These are phyloP conservation scores for Kryphioiulus occultus DNA, from an alignment of 2,888 invertebrate species.

Conservation along the genomic window DNA sequence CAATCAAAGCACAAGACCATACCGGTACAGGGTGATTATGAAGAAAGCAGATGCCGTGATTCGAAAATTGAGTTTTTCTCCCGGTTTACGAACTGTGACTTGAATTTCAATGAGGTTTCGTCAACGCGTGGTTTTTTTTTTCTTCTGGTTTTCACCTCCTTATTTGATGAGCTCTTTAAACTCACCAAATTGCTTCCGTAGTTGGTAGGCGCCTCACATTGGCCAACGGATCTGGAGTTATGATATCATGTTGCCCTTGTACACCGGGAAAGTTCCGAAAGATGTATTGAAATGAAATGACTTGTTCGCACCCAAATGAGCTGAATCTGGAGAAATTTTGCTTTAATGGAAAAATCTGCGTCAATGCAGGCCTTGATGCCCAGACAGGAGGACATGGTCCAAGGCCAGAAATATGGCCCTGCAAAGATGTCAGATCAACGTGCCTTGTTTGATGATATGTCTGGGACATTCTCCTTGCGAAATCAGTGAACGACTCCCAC, in stretches of 20 bases:
- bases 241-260: neutral
- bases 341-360: neutral
- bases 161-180: constrained; percentile 28
- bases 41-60: neutral
- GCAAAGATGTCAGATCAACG: neutral
- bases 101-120: neutral
- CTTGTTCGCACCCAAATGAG: neutral
- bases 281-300: constrained; percentile 2
- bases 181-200: constrained; percentile 1
- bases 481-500: neutral
- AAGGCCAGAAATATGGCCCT: neutral
- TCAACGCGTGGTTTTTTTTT: neutral
- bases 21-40: neutral
- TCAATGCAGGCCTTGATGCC: neutral
- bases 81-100: neutral
- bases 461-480: neutral
- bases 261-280: neutral
- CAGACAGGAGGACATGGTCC: neutral
- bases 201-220: constrained; percentile 18
- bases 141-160: constrained; percentile 7
- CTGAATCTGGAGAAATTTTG: neutral
- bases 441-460: neutral
- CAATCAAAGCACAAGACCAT: neutral
- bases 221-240: neutral
- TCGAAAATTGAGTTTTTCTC: neutral